Percentiles rank a stretch among this genome's conserved stretches.
Evolutionary conservation across 1,140 invertebrate genomes (phyloP).

Genomic region (Cyclina sinensis): DNA sequence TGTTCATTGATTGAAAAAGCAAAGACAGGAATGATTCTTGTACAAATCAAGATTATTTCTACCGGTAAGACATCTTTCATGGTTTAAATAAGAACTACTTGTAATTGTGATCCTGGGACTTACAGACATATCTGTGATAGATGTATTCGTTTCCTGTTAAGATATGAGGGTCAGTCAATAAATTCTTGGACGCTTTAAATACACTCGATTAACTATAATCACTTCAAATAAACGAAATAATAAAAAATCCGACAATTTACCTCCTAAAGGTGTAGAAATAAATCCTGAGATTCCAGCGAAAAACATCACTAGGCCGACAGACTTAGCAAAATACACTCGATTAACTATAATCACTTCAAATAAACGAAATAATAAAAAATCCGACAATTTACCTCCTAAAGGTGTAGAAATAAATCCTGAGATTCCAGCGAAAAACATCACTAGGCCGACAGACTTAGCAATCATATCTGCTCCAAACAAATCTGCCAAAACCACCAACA

Average conservation of each 20-base stretch:
- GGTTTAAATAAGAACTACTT: too few relatives aligned
- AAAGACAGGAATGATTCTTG: too few relatives aligned
- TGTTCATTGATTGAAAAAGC: too few relatives aligned
- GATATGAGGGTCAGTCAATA: too few relatives aligned
- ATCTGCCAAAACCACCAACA: conserved; percentile 19
- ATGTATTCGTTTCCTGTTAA: too few relatives aligned
- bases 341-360: not conserved
- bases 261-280: conserved; percentile 29
- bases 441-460: conserved; percentile 33
- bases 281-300: conserved; percentile 25
- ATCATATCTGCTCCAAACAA: conserved; percentile 36
- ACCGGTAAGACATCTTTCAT: too few relatives aligned
- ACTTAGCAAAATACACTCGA: not conserved
- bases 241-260: not conserved
- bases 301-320: conserved; percentile 45
- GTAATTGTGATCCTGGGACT: too few relatives aligned
- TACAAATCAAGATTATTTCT: too few relatives aligned
- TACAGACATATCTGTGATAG: too few relatives aligned
- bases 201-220: too few relatives aligned
- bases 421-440: conserved; percentile 40
- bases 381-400: not conserved
- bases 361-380: too few relatives aligned
- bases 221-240: not conserved
- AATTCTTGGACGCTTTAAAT: too few relatives aligned
- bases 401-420: conserved; percentile 29